Evolutionary conservation across 1,140 invertebrate species (phyloP), one percentile per base, ranked within the genome.

Genomic region (Drosophila watanabei): DNA sequence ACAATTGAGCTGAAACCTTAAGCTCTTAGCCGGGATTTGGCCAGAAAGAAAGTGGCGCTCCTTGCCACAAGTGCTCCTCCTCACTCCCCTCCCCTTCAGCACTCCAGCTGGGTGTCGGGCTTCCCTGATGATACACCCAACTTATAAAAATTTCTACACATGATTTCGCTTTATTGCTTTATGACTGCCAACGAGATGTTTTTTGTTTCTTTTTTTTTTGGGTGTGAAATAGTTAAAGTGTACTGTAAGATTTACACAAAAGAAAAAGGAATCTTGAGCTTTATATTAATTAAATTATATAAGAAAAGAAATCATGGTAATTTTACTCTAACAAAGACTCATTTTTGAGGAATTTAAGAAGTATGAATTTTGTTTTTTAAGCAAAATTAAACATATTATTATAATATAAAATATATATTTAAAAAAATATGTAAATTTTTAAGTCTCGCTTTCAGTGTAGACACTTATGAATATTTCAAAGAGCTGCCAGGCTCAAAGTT

Each of bases 111-210:
- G 9, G 16, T 32, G 9, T 32, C 24, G 24, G 2, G 52, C 20
- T 24, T 56, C 32, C 20, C 45, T 43, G 30, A 62, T 28, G 54
- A 64, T 52, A 77, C 45, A 78, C 51, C 73, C 46, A 68, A 68
- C 77, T 80, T 80, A 80, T 80, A 75, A 80, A 75, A 80, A 80
- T 80, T 64, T 80, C 79, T 63, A 61, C 77, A 75, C 77, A 80
- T 80, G 79, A 80, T 80, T 80, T 80, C 70, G 70, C 70, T 80
- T 80, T 80, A 80, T 80, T 80, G 77, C 69, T 80, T 80, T 80
- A 80, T 80, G 78, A 62, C 69, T 51, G 45, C 52, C 52, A 56
- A 24, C 14, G 33, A 37, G 20, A 37, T 61, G 68, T 35, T 33
- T 18, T 48, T 20, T 52, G 5, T 7, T 10, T 30, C 32, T 56